These are phyloP conservation scores for Neosilurus hyrtlii DNA, from an alignment of 2,797 vertebrate genomes.

Conservation along the genomic window DNA sequence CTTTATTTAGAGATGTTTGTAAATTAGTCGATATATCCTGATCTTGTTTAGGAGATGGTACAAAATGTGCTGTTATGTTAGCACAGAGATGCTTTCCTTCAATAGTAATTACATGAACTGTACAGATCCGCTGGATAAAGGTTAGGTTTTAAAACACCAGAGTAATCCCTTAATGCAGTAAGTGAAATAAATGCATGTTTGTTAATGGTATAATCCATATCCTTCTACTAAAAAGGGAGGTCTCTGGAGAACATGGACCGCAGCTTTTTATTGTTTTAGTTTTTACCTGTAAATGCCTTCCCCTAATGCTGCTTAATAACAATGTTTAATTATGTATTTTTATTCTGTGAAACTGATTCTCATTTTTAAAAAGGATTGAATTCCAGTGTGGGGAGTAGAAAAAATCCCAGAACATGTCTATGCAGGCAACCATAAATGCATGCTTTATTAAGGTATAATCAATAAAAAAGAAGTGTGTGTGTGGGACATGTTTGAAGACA, in stretches of 20 bases:
- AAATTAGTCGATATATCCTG: constrained; percentile 2
- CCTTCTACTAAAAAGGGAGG: constrained; percentile 1
- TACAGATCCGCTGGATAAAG: neutral
- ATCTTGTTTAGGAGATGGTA: neutral
- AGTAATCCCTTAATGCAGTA: neutral
- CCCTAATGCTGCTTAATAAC: constrained; percentile 58
- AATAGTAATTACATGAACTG: neutral
- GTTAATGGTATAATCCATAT: constrained; percentile 20
- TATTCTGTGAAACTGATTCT: constrained; percentile 53
- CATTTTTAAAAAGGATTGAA: neutral
- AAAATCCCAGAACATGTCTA: constrained; percentile 30
- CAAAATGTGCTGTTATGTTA: neutral
- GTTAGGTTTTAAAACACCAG: neutral
- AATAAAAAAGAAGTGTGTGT: neutral
- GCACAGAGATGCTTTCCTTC: neutral
- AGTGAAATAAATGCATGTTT: neutral
- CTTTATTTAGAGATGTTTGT: neutral
- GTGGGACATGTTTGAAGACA: constrained; percentile 7
- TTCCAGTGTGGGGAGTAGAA: constrained; percentile 41
- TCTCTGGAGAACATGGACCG: constrained; percentile 20
- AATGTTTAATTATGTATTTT: constrained; percentile 55
- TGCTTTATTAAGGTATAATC: neutral
- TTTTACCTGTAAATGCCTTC: constrained; percentile 52
- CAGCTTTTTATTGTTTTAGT: constrained; percentile 48
- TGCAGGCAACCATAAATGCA: neutral